Evolutionary conservation across 2,888 invertebrate genomes (phyloP).

Genomic region (Tinea semifulvella): DNA sequence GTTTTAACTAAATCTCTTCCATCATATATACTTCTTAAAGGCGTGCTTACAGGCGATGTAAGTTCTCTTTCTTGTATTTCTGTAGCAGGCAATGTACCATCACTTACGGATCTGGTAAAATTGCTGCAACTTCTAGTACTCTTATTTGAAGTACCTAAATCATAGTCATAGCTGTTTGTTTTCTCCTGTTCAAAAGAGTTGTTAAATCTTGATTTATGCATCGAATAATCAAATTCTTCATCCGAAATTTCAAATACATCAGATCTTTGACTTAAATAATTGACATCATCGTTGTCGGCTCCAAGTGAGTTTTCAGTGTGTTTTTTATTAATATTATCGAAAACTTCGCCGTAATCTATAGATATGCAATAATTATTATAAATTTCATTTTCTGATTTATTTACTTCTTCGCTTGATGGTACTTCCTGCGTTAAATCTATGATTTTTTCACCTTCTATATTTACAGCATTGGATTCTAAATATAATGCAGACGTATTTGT

Average conservation of each 20-base stretch:
- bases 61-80: conserved; percentile 24
- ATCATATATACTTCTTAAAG: not conserved
- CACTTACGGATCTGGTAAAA: conserved; percentile 20
- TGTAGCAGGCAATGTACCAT: conserved; percentile 28
- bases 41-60: conserved; percentile 18
- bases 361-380: too few species aligned
- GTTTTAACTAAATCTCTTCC: conserved; percentile 29
- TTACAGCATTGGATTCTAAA: too few species aligned
- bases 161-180: conserved; percentile 15
- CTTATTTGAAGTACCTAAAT: not conserved
- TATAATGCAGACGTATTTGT: too few species aligned
- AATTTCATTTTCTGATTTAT: too few species aligned
- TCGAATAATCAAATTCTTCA: conserved; percentile 72
- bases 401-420: too few species aligned
- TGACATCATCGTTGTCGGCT: not conserved
- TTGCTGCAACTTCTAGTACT: not conserved
- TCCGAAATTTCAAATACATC: conserved; percentile 57
- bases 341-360: too few species aligned
- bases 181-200: too few species aligned
- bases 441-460: too few species aligned
- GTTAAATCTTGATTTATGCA: conserved; percentile 35
- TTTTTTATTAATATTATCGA: too few species aligned
- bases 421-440: too few species aligned
- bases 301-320: not conserved
- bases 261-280: conserved; percentile 26